These are phyloP conservation scores for Percopsis omiscomaycus DNA, from an alignment of 2,797 vertebrate species.

Conservation along the genomic window DNA sequence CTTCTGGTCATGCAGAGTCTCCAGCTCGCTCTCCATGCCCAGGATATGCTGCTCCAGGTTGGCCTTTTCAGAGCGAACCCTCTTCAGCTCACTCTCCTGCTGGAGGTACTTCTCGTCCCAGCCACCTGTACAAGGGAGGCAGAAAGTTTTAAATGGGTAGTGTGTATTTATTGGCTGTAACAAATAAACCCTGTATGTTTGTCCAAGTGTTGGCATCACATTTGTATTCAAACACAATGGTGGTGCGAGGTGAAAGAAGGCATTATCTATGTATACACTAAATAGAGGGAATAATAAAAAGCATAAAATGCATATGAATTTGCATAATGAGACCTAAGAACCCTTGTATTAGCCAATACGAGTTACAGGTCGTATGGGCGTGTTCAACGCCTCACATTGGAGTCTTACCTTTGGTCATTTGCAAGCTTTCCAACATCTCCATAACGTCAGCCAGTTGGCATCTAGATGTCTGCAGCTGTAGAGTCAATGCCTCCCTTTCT, in stretches of 20 bases:
- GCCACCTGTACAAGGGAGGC: conserved; percentile 48
- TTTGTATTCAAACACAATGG: no score
- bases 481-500: conserved; percentile 63
- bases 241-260: no score
- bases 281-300: no score
- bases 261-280: no score
- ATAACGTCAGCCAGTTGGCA: conserved; percentile 64
- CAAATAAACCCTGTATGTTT: neutral
- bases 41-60: conserved; percentile 77
- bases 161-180: neutral
- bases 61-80: conserved; percentile 77
- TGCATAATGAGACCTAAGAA: no score
- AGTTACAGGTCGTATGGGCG: no score
- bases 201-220: no score
- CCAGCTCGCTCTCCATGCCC: conserved; percentile 76
- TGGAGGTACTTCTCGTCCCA: conserved; percentile 80
- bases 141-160: neutral
- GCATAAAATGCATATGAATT: no score
- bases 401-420: conserved; percentile 69
- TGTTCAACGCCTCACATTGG: neutral
- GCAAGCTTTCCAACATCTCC: conserved; percentile 66
- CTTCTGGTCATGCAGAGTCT: conserved; percentile 75
- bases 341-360: no score
- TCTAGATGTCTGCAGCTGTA: conserved; percentile 70
- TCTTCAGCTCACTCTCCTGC: conserved; percentile 76